Evolutionary conservation across 2,113 vertebrate species (phyloP), one percentile per base, ranked within the genome.

Genomic region (Ceyx melanurus): DNA sequence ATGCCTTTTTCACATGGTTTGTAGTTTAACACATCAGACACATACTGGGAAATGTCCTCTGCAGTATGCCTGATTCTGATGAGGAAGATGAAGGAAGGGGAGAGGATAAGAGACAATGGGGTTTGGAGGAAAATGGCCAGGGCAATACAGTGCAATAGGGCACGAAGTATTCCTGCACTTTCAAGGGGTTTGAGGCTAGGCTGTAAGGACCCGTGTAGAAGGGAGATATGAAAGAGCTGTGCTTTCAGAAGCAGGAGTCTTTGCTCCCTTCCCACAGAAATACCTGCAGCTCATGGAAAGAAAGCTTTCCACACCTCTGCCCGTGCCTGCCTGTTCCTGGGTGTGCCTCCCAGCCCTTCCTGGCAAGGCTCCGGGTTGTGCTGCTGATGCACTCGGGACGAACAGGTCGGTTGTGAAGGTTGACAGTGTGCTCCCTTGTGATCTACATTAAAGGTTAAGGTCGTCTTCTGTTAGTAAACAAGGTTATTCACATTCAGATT

Each of bases 331-430:
- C 48, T 62, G 43, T 54, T 37, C 3, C 1, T 18, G 33, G 23
- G 15, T 19, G 3, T 46, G 10, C 7, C 48, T 82, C 53, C 68
- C 33, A 66, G 0, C 31, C 46, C 45, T 3, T 0, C n/a, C 50
- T 58, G n/a, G 23, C n/a, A 73, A 6, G 4, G 3, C 2, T 4
- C 28, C 14, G 26, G 20, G 2, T 4, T 33, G 20, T 42, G n/a
- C 6, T 82, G 40, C 50, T 23, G 2, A 29, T 43, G 68, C 42
- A 11, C 64, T 70, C 14, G 1, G 28, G 64, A 48, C 35, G 35
- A 42, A 37, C 50, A 35, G 25, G 1, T 72, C 71, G 26, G 42
- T 60, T 15, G 3, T 12, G 43, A 64, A n/a, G 26, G 58, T 22
- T 37, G 58, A 57, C 42, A 81, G 57, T 2, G 13, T 6, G 13